Evolutionary conservation across 2,797 vertebrate species (phyloP), one percentile per base, ranked within the genome.

Genomic region (Sebastes baramenuke): DNA sequence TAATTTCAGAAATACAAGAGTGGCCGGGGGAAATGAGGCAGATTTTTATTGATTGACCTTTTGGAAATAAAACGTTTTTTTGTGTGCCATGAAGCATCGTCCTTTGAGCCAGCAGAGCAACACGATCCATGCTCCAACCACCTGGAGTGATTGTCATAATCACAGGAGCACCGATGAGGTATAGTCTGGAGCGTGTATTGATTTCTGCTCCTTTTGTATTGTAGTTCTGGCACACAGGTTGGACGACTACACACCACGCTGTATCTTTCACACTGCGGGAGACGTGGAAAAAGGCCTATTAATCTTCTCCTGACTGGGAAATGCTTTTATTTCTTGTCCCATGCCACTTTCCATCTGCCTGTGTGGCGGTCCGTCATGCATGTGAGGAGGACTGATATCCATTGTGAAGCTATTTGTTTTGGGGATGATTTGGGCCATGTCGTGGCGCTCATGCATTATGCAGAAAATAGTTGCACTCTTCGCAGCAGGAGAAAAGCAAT

Each of bases 351-450:
- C 61, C 32, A 25, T 67, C 38, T 65, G 66, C 62, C 52, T 54
- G 9, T 12, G 70, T 64, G 69, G 66, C 75, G 11, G 36, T 58
- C 22, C 27, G 36, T 81, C 76, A 13, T 38, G 27, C 22, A 46
- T 58, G 30, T 56, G 76, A 77, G n/a, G 52, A 68, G 2, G 27
- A 67, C 61, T 77, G 66, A 80, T 59, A 54, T 77, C 78, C 80
- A 79, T 83, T 75, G 76, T 29, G 67, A 69, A 64, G 38, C 83
- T 81, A 77, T 93, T 89, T 90, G 81, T 91, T 89, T 82, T 60
- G 24, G 65, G 56, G 62, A 32, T 82, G 77, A 83, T 88, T 88
- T 79, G 67, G 60, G n/a, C 72, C 49, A 25, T 62, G 42, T 69
- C 49, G 22, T 64, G 16, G 56, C 9, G 14, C 79, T 87, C 72